Evolutionary conservation across 2,888 invertebrate genomes (phyloP).

Genomic region (Macrosiphum euphorbiae): DNA sequence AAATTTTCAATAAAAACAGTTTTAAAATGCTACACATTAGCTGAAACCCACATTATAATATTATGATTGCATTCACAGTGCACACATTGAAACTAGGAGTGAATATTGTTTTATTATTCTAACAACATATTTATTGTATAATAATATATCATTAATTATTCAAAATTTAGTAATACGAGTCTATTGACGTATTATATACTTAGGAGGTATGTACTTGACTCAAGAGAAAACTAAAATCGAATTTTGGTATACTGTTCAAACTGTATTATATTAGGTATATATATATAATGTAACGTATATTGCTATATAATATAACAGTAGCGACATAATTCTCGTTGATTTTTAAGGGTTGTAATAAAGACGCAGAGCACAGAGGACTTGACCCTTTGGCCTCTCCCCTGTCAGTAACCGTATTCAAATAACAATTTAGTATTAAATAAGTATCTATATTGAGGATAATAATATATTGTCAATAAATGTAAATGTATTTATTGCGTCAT

Average conservation of each 20-base stretch:
- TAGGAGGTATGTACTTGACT: neutral
- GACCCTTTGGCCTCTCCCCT: neutral
- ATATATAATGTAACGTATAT: neutral
- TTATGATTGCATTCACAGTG: neutral
- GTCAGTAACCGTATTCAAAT: neutral
- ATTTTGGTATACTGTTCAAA: neutral
- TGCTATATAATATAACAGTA: too few species aligned
- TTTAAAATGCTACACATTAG: neutral
- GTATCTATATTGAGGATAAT: neutral
- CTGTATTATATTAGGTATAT: neutral
- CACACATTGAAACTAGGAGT: neutral
- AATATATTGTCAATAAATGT: neutral
- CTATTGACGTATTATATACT: too few species aligned
- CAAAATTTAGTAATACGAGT: neutral
- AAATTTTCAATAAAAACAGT: neutral
- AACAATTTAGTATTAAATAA: neutral
- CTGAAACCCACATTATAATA: neutral
- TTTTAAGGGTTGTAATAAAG: neutral
- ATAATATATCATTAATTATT: neutral
- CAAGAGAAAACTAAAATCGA: neutral
- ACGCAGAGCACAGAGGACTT: neutral
- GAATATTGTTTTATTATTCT: neutral
- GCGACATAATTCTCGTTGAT: neutral
- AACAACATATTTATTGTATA: neutral
- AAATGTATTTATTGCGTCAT: neutral